Evolutionary conservation across 2,113 vertebrate species (phyloP), one percentile per base, ranked within the genome.

Genomic region (Corythaeola cristata): DNA sequence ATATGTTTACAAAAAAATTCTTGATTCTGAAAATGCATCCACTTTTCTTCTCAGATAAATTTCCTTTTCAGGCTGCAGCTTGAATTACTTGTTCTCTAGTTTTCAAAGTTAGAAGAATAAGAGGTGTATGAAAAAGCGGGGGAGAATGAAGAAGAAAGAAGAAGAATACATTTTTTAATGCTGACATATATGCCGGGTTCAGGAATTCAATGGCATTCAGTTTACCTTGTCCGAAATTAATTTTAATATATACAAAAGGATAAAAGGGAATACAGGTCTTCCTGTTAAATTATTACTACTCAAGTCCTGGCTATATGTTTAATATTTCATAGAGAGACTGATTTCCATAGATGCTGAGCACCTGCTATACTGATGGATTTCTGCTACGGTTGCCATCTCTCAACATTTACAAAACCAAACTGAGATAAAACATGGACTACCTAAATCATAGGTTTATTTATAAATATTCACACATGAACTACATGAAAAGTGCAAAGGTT

Each of bases 201-300:
- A 85, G 67, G 63, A 91, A 93, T 66, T 89, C 62, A 50, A 12
- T 80, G 49, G 78, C 75, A 77, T 82, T 76, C 89, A 71, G 84
- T 96, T 97, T 95, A 95, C 87, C 81, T 92, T 92, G 58, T 92
- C 45, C 94, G 81, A 85, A 96, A 94, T 95, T 88, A 92, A 95
- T 95, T 95, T 93, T 91, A 96, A 94, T 94, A 95, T 85, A 97
- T 91, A 95, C 77, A 95, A 96, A 92, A 95, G 63, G 81, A 96
- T 97, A 92, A 97, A 97, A 97, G 84, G 30, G 74, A 96, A 88
- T 91, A 89, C 26, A 92, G 89, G 50, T 91, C 81, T 89, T 96
- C 66, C 92, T 95, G 80, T 85, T 96, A 89, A 95, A 94, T 95
- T 95, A 96, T 95, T 96, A 94, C 92, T 85, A 47, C 50, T 73